Base-by-base conservation (phyloP, 2,113 vertebrate genomes). In the Rattus rattus region DNA sequence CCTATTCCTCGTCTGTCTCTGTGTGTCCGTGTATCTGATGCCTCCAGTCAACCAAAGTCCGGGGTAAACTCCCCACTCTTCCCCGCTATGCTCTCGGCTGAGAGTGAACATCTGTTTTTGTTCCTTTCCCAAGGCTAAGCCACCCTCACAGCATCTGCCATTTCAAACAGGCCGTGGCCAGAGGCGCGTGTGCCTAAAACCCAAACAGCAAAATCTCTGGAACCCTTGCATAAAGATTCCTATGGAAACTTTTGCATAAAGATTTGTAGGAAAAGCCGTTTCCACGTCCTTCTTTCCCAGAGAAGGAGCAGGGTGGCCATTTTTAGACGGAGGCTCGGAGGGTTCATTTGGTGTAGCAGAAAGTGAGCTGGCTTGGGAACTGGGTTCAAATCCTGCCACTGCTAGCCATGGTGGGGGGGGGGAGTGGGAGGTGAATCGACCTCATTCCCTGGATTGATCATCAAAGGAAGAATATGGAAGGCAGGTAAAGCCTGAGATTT, bases 1-100 rank as follows among this genome's bases (percentile, higher is more conserved):
- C 43, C 85, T 72, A 28, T 39, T 67, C 89, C 77, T 94, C 61
- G 81, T 91, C 47, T 69, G 39, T 95, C 77, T 69, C 92, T 17
- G 47, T 52, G 0, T 70, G 69, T 80, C 81, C 5, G 0, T 20
- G 70, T 56, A 14, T 88, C 54, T 28, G 59, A 88, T 76, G 83
- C 39, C 20, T 43, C 88, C 76, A 81, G 88, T 92, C 72, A 91
- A 43, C 80, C 20, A 1, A 2, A 65, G 47, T 96, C 96, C 2
- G 28, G 70, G 88, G 47, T 47, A 92, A n/a, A 61, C 72, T 86
- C 90, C 81, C 81, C 72, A 56, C 36, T 94, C 63, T 70, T 63
- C 65, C 36, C 30, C 19, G 6, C 0, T 2, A 33, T 1, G 0
- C 9, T 83, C 75, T 95, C 63, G 2, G 14, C 75, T 26, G 1